Base-by-base conservation (phyloP, 2,113 vertebrate genomes). In the Oreochromis tanganicae region DNA sequence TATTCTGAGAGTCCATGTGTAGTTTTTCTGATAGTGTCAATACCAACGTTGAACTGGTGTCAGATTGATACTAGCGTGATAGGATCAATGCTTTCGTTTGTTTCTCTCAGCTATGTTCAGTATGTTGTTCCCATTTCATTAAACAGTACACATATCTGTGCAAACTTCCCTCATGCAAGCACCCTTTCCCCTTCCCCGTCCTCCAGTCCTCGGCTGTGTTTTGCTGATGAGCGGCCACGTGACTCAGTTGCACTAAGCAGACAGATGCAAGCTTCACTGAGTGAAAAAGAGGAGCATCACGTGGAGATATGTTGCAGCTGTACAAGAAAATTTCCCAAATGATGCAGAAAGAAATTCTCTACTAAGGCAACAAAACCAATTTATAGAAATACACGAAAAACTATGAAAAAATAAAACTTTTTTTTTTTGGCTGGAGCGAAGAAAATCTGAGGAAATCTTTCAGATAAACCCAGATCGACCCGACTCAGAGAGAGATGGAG, bases 341-440 rank as follows among this genome's bases (percentile, higher is more conserved):
- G 5, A 73, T 1, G 14, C 38, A 17, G 66, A 46, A 73, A 46
- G 21, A 73, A 16, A 27, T 73, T 46, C 68, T 29, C 41, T 48
- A 46, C 21, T 46, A 8, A 46, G 21, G 68, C 5, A 27, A 41
- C 41, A 73, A 73, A 73, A 17, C 5, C 21, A 27, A 46, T 73
- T 0, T 0, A 73, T 29, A 29, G 21, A 73, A 73, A 29, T 46
- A 1, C 46, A 46, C 2, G 0, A 46, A 46, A 46, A 73, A 48
- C 6, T 14, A 2, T 38, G 38, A 27, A 46, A 48, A 17, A 43
- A 5, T 13, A 43, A 1, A 71, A 71, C 36, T 24, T 43, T 38
- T 9, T 38, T 13, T 43, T 43, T 43, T 43, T 43, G 12, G 17
- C 17, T 66, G 32, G 17, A 66, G 32, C 0, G 1, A 66, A 66